Percentiles rank a stretch among this genome's conserved stretches.
phyloP scores from a whole-genome alignment of 2,888 invertebrate species.

The Cylloceria caligata region DNA sequence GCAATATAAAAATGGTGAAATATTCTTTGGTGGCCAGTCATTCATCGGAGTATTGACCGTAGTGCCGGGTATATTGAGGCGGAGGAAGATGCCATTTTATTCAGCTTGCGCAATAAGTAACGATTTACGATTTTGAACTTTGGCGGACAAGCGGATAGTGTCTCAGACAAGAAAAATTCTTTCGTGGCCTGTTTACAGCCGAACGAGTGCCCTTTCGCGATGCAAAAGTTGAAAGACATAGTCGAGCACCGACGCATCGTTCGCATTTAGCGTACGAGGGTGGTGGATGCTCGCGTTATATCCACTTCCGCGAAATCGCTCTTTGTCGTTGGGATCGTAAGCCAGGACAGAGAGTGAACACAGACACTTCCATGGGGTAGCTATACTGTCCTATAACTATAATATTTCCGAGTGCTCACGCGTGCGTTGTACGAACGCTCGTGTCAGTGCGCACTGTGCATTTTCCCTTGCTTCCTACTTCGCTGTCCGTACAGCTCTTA shows the following conservation, averaged over 20 bases:
- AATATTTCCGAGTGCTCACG: slow-evolving; percentile 63
- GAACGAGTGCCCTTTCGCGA: slow-evolving; percentile 20
- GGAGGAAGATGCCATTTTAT: no score
- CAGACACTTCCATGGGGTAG: slow-evolving; percentile 25
- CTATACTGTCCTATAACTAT: slow-evolving; percentile 19
- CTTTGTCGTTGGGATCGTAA: slow-evolving; percentile 57
- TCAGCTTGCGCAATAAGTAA: no score
- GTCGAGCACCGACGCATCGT: slow-evolving; percentile 5
- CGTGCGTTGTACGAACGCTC: slow-evolving; percentile 24
- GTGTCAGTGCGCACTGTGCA: slow-evolving; percentile 15
- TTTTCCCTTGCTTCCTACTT: slow-evolving; percentile 45
- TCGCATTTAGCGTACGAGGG: slow-evolving; percentile 8
- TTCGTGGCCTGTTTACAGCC: slow-evolving; percentile 1
- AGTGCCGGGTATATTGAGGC: no score
- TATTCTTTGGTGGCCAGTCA: no score
- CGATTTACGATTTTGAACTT: no score
- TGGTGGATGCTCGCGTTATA: slow-evolving; percentile 32
- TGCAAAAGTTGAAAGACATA: slow-evolving; percentile 46
- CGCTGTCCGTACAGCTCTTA: slow-evolving; percentile 33
- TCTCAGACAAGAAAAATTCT: slow-evolving; percentile 24
- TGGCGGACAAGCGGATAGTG: neutral
- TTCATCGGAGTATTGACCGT: no score
- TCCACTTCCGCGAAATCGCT: slow-evolving; percentile 43
- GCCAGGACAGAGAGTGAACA: slow-evolving; percentile 28
- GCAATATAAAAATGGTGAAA: no score